Evolutionary conservation across 2,113 vertebrate species (phyloP).

Genomic region (Gobius niger): DNA sequence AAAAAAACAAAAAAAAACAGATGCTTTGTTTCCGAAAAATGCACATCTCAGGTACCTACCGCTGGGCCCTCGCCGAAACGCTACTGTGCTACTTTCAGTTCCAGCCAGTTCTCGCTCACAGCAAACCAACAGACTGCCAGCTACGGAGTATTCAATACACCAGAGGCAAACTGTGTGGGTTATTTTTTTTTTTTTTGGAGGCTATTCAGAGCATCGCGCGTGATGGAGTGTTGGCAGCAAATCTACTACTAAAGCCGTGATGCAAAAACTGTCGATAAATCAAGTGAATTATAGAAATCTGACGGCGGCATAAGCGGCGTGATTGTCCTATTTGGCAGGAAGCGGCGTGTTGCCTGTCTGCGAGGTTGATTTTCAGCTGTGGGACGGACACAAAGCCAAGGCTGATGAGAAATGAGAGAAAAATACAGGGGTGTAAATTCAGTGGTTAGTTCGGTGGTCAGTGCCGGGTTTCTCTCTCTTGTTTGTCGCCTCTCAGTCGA

Average conservation of each 20-base stretch:
- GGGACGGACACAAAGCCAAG: background rate
- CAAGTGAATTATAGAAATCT: background rate
- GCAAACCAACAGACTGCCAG: constrained; percentile 8
- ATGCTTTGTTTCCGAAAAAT: constrained; percentile 47
- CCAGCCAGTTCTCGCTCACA: constrained; percentile 13
- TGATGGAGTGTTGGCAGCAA: constrained; percentile 4
- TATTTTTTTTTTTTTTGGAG: constrained; percentile 1
- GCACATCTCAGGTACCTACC: constrained; percentile 40
- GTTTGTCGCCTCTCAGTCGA: no score
- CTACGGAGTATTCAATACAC: constrained; percentile 11
- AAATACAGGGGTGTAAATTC: no score
- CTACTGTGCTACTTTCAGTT: constrained; percentile 22
- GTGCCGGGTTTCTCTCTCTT: no score
- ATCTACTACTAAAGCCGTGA: background rate
- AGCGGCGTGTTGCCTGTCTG: background rate
- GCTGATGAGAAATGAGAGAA: background rate
- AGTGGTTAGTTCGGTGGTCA: no score
- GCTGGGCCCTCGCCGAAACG: constrained; percentile 18
- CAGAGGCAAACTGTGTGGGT: constrained; percentile 5
- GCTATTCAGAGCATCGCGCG: background rate
- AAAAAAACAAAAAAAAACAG: constrained; percentile 13
- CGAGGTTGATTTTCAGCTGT: background rate
- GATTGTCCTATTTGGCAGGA: background rate
- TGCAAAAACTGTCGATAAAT: constrained; percentile 1
- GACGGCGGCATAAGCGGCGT: background rate